Evolutionary conservation across 1,140 invertebrate species (phyloP).

Genomic region (Hesperophylax magnus): DNA sequence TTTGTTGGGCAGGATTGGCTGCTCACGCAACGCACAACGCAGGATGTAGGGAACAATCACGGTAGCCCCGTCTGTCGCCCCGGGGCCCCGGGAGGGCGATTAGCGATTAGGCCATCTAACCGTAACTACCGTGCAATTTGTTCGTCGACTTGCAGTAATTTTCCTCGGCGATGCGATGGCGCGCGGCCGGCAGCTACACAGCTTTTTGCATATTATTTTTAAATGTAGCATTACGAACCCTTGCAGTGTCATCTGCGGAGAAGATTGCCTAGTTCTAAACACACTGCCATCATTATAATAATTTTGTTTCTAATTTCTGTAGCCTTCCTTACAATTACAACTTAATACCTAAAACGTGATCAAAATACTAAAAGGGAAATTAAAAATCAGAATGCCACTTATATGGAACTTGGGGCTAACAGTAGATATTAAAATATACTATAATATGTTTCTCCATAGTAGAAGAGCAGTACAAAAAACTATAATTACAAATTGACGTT

Average conservation of each 20-base stretch:
- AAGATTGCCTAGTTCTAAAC: constrained; percentile 28
- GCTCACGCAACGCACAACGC: not conserved
- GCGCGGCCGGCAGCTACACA: constrained; percentile 31
- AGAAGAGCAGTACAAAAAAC: no score
- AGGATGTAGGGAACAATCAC: constrained; percentile 19
- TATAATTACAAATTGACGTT: no score
- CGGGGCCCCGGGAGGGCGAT: constrained; percentile 9
- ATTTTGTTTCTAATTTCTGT: constrained; percentile 30
- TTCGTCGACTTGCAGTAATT: constrained; percentile 32
- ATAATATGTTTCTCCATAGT: no score
- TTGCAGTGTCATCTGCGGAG: constrained; percentile 34
- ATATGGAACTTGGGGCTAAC: no score
- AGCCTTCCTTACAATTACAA: no score
- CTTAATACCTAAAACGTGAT: no score
- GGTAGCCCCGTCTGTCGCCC: constrained; percentile 49
- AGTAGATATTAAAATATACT: no score
- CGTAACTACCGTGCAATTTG: constrained; percentile 51
- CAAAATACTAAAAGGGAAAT: no score
- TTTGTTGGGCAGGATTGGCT: not conserved
- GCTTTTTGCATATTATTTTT: constrained; percentile 39
- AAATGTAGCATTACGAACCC: constrained; percentile 29
- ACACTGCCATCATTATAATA: constrained; percentile 23
- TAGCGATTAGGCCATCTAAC: constrained; percentile 52
- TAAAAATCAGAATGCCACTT: no score
- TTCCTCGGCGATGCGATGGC: constrained; percentile 13